A percentile compares a stretch with the other conserved stretches of the same genome.
Conservation (phyloP, 2,888 invertebrate species). For the Steromphala cineraria region DNA sequence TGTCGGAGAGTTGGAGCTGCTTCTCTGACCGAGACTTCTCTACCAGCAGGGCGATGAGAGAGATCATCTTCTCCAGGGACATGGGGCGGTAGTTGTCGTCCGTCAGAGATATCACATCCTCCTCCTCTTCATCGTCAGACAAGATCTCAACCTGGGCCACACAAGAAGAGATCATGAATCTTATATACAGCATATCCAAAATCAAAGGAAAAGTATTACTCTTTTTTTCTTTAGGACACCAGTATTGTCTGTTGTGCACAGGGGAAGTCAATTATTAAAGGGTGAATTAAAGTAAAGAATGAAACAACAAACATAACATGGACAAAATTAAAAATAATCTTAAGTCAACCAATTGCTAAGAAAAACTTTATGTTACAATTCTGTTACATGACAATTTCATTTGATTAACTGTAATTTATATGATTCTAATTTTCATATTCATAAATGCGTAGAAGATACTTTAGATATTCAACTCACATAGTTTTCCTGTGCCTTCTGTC, state of each 20-base stretch:
- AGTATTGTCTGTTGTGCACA: too few relatives aligned
- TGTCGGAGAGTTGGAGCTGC: slow-evolving; percentile 83
- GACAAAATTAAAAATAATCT: too few relatives aligned
- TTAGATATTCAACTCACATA: slow-evolving; percentile 60
- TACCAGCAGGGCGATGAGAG: slow-evolving; percentile 89
- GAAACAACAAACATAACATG: too few relatives aligned
- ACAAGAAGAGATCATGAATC: not conserved
- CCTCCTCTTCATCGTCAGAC: slow-evolving; percentile 83
- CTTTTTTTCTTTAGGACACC: too few relatives aligned
- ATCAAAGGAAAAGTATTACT: too few relatives aligned
- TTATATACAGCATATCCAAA: not conserved
- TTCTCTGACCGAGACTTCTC: slow-evolving; percentile 89
- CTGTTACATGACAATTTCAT: not conserved
- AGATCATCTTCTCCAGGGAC: slow-evolving; percentile 96
- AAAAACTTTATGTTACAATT: too few relatives aligned
- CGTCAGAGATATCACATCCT: slow-evolving; percentile 80
- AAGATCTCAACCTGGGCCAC: slow-evolving; percentile 79
- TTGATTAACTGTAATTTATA: not conserved
- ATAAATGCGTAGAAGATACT: not conserved
- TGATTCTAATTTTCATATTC: not conserved
- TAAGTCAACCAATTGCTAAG: too few relatives aligned
- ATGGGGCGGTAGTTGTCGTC: slow-evolving; percentile 89
- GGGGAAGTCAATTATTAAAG: too few relatives aligned
- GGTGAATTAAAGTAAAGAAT: too few relatives aligned
- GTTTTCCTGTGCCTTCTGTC: slow-evolving; percentile 70